Base-by-base conservation (phyloP, 2,113 vertebrate genomes). In the Aptenodytes patagonicus region DNA sequence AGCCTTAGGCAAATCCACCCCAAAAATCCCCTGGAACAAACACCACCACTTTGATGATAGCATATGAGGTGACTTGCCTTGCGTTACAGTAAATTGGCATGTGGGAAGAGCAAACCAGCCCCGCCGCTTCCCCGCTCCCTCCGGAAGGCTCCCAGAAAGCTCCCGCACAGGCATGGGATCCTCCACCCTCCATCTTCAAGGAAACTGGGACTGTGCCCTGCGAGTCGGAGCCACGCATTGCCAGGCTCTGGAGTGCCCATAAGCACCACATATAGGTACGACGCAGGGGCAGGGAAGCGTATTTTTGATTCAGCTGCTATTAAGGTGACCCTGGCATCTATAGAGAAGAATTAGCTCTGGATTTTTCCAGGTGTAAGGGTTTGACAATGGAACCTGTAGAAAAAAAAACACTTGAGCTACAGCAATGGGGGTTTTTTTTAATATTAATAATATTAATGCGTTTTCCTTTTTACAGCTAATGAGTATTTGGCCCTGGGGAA, bases 11-110 rank as follows among this genome's bases (percentile, higher is more conserved):
- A 80, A 94, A 97, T 77, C 86, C 87, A 93, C 66, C 93, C 87
- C 81, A 65, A 94, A 95, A 96, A 96, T 95, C 87, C 87, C 91
- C 93, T 93, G 82, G 91, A 95, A 94, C 81, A 95, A 95, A 57
- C 78, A 77, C 44, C 24, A 58, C 13, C n/a, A 31, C 89, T 90
- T 90, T 91, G 94, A 96, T 90, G 89, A 89, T 89, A 90, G 83
- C 9, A 2, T 77, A 31, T 58, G 79, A 86, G 94, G 92, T 44
- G 95, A 94, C 91, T 85, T 92, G 85, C 82, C 44, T 72, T 57
- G 31, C 2, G 1, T 72, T 94, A 10, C 34, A 69, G 66, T 76
- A 85, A 93, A 89, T 87, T 77, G 90, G 51, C 65, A 75, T 34
- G 91, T 91, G 94, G 89, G 86, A 92, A 92, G 95, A 71, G 70